Percentiles rank a stretch among this genome's conserved stretches.
phyloP scores from a whole-genome alignment of 1,140 invertebrate genomes.

The Polypedilum pembai region DNA sequence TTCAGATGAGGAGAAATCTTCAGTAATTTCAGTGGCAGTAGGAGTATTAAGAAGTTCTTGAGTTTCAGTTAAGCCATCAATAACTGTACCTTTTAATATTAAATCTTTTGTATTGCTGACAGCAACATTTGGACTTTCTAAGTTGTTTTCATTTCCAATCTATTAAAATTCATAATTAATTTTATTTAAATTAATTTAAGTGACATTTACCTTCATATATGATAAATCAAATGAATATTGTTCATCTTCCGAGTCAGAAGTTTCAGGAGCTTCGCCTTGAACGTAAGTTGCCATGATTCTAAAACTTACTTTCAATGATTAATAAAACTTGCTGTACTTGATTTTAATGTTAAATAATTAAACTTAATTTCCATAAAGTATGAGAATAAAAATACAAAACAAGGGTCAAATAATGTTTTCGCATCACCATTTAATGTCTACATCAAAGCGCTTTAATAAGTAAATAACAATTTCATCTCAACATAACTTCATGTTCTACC shows the following conservation, averaged over 20 bases:
- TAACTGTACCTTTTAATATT: neutral
- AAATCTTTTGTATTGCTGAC: neutral
- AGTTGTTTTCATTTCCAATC: conserved; percentile 14
- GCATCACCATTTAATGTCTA: neutral
- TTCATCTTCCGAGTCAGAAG: neutral
- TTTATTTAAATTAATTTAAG: neutral
- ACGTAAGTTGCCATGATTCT: neutral
- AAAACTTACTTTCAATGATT: too few relatives aligned
- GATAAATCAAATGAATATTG: neutral
- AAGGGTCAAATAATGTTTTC: neutral
- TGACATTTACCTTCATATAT: neutral
- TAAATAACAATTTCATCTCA: too few relatives aligned
- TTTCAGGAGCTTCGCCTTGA: neutral
- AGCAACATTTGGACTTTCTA: neutral
- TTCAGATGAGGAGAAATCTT: neutral
- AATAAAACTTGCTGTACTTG: neutral
- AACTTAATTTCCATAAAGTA: neutral
- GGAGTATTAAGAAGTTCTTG: neutral
- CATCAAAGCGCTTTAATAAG: too few relatives aligned
- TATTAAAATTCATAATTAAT: neutral
- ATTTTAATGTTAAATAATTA: neutral
- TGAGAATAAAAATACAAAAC: neutral
- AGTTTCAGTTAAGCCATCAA: neutral
- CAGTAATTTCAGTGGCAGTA: neutral
- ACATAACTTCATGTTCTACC: too few relatives aligned